phyloP scores from a whole-genome alignment of 1,140 invertebrate genomes.

The Varroa destructor region DNA sequence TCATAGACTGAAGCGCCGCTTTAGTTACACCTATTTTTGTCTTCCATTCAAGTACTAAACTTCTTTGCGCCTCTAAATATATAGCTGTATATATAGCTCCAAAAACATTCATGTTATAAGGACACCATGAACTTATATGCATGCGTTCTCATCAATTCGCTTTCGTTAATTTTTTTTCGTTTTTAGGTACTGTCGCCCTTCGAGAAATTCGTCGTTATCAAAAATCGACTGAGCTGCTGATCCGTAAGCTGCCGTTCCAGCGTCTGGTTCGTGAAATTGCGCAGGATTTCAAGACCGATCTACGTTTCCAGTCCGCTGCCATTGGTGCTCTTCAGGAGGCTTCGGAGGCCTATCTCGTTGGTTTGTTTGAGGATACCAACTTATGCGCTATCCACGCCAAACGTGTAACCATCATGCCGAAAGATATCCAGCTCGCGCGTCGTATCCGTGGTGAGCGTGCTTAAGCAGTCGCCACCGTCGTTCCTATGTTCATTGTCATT shows the following conservation, averaged over 20 bases:
- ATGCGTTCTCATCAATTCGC: too few relatives aligned
- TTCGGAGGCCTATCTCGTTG: conserved; percentile 72
- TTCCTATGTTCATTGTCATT: conserved; percentile 2
- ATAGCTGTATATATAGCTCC: too few relatives aligned
- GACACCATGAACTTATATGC: too few relatives aligned
- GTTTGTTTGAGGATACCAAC: conserved; percentile 79
- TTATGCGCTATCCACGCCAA: conserved; percentile 87
- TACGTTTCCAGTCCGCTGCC: conserved; percentile 66
- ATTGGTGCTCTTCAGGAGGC: conserved; percentile 65
- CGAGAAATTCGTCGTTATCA: conserved; percentile 49
- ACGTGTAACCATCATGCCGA: conserved; percentile 88
- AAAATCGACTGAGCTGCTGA: conserved; percentile 59
- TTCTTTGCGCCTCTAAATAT: too few relatives aligned
- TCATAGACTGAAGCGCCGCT: too few relatives aligned
- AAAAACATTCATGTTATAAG: too few relatives aligned
- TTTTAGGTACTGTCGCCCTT: conserved; percentile 42
- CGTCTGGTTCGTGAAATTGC: conserved; percentile 55
- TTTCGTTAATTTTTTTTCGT: too few relatives aligned
- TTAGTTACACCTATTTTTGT: too few relatives aligned
- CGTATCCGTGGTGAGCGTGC: conserved; percentile 44
- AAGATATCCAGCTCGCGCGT: conserved; percentile 79
- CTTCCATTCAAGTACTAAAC: too few relatives aligned
- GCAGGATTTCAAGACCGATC: conserved; percentile 60
- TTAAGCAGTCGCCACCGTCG: conserved; percentile 31
- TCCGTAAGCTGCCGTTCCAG: conserved; percentile 45